Base-by-base conservation (phyloP, 2,113 vertebrate species). In the Melanotaenia duboulayi region DNA sequence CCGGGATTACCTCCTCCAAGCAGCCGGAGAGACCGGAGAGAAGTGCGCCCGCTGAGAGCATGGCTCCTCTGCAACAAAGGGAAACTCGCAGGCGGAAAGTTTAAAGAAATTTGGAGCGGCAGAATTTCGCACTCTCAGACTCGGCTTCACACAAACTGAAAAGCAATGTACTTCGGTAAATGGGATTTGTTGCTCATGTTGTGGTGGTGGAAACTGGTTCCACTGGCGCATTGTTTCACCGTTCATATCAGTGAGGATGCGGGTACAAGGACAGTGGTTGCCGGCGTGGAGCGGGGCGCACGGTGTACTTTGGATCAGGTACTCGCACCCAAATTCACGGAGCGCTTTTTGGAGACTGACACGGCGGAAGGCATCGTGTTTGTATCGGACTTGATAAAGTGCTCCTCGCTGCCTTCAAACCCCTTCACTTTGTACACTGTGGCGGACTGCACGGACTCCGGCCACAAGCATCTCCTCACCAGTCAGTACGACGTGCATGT, bases 361-460 rank as follows among this genome's bases (percentile, higher is more conserved):
- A 32, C 82, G 7, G 74, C 78, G 0, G 77, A 72, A 42, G 92
- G 92, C 6, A 35, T 63, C 0, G 89, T 94, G 63, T 84, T 87
- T 10, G 65, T 93, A 4, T 92, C 91, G 8, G 81, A 69, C 54
- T 64, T 66, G 2, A 40, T 92, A 66, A 74, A 80, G 68, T 94
- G 94, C 74, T 7, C 74, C 54, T 23, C 74, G 23, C 50, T 94
- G 65, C 85, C 63, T 35, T 76, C 74, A 11, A 94, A 94, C 82
- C 94, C 94, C 4, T 93, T 94, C 74, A 80, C 87, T 3, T 35
- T 95, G 59, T 91, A 87, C 90, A 90, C 88, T 12, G 89, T 93
- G 58, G 71, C 50, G 12, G 89, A 92, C 80, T 94, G 94, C 71
- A n/a, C 51, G 44, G 78, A 82, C 69, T 72, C 85, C n/a, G 84